Evolutionary conservation across 2,797 vertebrate species (phyloP), one percentile per base, ranked within the genome.

Genomic region (Silurus aristotelis): DNA sequence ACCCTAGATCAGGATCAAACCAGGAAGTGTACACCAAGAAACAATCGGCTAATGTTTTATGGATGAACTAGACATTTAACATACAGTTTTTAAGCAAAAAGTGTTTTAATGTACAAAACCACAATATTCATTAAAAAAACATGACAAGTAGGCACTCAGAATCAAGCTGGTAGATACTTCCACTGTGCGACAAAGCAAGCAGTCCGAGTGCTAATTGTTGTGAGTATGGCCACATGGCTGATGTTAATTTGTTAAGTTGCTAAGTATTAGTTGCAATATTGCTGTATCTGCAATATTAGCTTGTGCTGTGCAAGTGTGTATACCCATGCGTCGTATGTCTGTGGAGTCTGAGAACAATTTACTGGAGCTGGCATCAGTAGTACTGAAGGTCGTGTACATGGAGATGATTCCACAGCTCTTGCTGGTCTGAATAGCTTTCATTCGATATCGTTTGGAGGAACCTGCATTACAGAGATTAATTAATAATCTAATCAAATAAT

Each of bases 401-500:
- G 96, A 98, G 86, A 96, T 93, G 86, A 96, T 96, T 52, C 96
- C 97, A 88, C 96, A 98, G 79, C 96, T 96, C 92, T 97, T 99
- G 91, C 98, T 99, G 76, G 98, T 98, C 94, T 99, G 98, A 88
- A 97, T 92, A 0, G 98, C 97, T 93, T 98, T 98, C 91, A 97
- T 95, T 86, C 96, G 94, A 84, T 96, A 96, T 67, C 96, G 93
- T 88, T 96, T 97, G 0, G 94, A 93, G 0, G 95, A 95, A 83
- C 97, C 98, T 99, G 66, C 58, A 38, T 58, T 31, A 60, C 67
- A 79, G 9, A 73, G 6, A 27, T 58, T 27, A 0, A 43, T 70
- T 70, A 38, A 38, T 38, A 38, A 38, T 43, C 17, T 68, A 48
- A 22, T 72, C 10, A 71, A 46, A 9, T 22, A 71, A 72, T 48